Evolutionary conservation across 2,888 invertebrate genomes (phyloP).

Genomic region (Drosophila rubida): DNA sequence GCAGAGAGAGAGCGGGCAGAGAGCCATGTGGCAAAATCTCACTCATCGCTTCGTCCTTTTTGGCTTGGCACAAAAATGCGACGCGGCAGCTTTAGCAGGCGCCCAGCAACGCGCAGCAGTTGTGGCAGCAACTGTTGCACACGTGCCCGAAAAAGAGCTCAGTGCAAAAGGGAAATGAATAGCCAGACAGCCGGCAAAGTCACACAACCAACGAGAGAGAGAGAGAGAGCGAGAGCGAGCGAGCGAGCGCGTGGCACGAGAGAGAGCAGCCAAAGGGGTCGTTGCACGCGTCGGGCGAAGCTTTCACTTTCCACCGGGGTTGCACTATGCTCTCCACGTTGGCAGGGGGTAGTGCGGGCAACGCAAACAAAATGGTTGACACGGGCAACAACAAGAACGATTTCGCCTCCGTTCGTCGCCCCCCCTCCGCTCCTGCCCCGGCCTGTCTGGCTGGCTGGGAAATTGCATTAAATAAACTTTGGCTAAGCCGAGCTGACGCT

Average conservation of each 20-base stretch:
- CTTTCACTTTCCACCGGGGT: conserved; percentile 70
- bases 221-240: conserved; percentile 17
- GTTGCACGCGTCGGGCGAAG: conserved; percentile 69
- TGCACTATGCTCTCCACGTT: conserved; percentile 26
- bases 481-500: conserved; percentile 11
- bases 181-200: conserved; percentile 58
- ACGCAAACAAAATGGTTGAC: conserved; percentile 56
- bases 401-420: too few relatives aligned
- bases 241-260: neutral
- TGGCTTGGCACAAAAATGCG: conserved; percentile 77
- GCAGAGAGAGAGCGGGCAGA: conserved; percentile 15
- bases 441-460: conserved; percentile 71
- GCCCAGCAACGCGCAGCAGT: conserved; percentile 56
- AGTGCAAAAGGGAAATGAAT: conserved; percentile 62
- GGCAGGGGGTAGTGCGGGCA: conserved; percentile 9
- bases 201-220: conserved; percentile 15
- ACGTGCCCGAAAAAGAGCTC: conserved; percentile 41
- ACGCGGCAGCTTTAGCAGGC: conserved; percentile 72
- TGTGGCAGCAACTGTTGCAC: conserved; percentile 64
- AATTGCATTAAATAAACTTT: conserved; percentile 72
- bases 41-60: conserved; percentile 80
- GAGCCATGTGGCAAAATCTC: conserved; percentile 43
- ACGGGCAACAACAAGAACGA: conserved; percentile 15
- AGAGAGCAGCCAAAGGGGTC: conserved; percentile 59
- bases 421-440: neutral